Evolutionary conservation across 2,888 invertebrate species (phyloP).

Genomic region (Timema cristinae): DNA sequence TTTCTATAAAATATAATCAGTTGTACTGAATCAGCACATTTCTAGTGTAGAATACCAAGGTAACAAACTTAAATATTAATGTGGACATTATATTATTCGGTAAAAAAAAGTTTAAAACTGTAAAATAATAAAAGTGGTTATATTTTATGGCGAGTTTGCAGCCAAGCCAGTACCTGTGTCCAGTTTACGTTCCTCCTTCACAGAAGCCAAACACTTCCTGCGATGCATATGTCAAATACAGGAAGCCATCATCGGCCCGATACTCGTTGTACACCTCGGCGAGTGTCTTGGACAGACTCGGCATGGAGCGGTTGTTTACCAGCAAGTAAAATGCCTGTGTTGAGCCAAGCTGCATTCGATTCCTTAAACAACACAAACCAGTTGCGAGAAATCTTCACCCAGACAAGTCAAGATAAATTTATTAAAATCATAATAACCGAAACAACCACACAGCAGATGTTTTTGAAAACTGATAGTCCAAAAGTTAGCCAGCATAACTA

Average conservation of each 20-base stretch:
- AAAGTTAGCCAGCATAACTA: no score
- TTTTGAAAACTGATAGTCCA: background rate
- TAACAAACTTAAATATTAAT: no score
- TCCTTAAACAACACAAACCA: slow-evolving; percentile 42
- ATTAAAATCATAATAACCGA: background rate
- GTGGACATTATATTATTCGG: no score
- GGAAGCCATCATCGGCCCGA: slow-evolving; percentile 77
- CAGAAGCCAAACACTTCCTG: slow-evolving; percentile 78
- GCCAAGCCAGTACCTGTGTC: no score
- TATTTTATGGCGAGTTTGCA: no score
- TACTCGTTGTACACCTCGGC: slow-evolving; percentile 75
- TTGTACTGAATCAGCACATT: no score
- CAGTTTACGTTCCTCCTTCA: slow-evolving; percentile 13
- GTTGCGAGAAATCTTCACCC: no score
- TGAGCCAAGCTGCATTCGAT: slow-evolving; percentile 56
- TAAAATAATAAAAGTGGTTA: no score
- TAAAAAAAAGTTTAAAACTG: no score
- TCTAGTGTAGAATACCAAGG: no score
- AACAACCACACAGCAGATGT: background rate
- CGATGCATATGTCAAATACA: slow-evolving; percentile 85
- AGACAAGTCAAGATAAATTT: background rate
- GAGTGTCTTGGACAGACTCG: slow-evolving; percentile 75
- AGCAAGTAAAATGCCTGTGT: slow-evolving; percentile 77
- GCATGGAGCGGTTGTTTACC: slow-evolving; percentile 76
- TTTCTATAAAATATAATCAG: no score